These are phyloP conservation scores for Xenopus borealis DNA, from an alignment of 2,113 vertebrate species.

Conservation along the genomic window DNA sequence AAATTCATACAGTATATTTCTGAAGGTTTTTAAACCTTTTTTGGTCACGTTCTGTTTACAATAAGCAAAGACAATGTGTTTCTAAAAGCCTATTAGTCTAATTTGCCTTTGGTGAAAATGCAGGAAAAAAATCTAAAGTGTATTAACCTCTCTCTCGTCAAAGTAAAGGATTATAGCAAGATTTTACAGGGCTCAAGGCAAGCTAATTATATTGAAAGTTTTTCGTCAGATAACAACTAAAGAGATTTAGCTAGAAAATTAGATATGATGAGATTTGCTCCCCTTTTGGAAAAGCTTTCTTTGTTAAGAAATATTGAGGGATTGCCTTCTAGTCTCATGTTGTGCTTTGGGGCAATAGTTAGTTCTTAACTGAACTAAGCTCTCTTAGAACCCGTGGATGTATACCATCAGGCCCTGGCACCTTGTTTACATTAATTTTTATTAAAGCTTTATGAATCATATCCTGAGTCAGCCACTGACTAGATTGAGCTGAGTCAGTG, in stretches of 20 bases:
- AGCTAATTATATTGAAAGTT: constrained; percentile 10
- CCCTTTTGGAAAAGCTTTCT: not conserved
- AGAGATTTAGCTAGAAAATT: constrained; percentile 6
- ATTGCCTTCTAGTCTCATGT: not conserved
- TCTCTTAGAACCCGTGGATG: no score
- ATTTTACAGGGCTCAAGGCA: constrained; percentile 1
- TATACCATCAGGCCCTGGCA: no score
- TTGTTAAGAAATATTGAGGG: not conserved
- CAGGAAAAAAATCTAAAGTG: not conserved
- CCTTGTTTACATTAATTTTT: no score
- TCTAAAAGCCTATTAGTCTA: not conserved
- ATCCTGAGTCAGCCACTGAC: no score
- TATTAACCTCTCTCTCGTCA: constrained; percentile 7
- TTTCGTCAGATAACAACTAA: not conserved
- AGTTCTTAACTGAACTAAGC: no score
- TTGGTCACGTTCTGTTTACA: not conserved
- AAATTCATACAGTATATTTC: not conserved
- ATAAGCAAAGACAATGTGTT: not conserved
- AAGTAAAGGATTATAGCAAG: not conserved
- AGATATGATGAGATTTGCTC: not conserved
- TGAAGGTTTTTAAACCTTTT: not conserved
- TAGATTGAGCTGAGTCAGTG: no score
- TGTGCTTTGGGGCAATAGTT: not conserved
- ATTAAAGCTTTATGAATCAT: no score
- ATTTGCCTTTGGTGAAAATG: not conserved